Conservation (phyloP, 2,888 invertebrate species). For the Euproctis similis region DNA sequence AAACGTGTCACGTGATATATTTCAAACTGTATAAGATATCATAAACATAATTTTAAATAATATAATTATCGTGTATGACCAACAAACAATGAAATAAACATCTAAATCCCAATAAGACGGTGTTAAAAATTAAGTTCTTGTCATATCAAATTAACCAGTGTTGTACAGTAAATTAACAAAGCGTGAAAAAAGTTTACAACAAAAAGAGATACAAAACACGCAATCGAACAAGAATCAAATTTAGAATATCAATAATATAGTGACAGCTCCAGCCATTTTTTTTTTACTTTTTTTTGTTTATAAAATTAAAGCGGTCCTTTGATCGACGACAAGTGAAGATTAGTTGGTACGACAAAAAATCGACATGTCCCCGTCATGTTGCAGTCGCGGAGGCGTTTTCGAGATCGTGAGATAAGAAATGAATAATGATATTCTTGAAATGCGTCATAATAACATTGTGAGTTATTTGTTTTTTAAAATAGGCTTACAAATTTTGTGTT, state of each 20-base stretch:
- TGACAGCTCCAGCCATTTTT: too few species aligned
- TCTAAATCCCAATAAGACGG: constrained; percentile 2
- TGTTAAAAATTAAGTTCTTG: constrained; percentile 8
- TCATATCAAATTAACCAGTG: constrained; percentile 4
- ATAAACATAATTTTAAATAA: too few species aligned
- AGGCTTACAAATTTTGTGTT: too few species aligned
- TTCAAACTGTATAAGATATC: too few species aligned
- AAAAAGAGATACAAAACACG: constrained; percentile 19
- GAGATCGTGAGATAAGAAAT: constrained; percentile 50
- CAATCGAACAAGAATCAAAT: constrained; percentile 25
- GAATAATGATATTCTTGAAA: constrained; percentile 53
- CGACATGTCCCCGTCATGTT: constrained; percentile 60
- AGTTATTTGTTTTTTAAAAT: constrained; percentile 17
- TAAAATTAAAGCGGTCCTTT: constrained; percentile 32
- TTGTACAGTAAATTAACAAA: constrained; percentile 8
- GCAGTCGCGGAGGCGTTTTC: constrained; percentile 38
- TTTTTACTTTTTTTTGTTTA: constrained; percentile 26
- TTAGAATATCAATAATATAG: constrained; percentile 39
- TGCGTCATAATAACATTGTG: constrained; percentile 20
- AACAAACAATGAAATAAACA: constrained; percentile 1
- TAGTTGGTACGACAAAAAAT: constrained; percentile 52
- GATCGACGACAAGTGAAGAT: constrained; percentile 56
- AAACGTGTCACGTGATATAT: too few species aligned
- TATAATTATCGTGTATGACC: too few species aligned
- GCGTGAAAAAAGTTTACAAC: constrained; percentile 15